phyloP scores from a whole-genome alignment of 2,113 vertebrate genomes.

The Jaculus jaculus region DNA sequence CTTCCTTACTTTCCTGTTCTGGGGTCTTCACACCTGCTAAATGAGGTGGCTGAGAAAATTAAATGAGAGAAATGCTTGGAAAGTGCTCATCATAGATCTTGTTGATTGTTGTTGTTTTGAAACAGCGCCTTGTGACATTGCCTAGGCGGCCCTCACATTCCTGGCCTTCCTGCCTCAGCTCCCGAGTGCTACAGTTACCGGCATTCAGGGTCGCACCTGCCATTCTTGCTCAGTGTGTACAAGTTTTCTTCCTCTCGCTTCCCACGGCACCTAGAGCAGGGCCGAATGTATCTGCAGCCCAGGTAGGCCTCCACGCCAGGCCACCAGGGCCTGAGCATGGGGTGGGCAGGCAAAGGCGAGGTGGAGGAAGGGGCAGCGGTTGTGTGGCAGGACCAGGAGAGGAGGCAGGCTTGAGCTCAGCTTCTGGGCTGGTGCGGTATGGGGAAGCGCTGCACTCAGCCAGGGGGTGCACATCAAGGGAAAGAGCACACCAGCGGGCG shows the following conservation, averaged over 20 bases:
- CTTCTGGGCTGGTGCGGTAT: not conserved
- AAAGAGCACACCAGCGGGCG: not conserved
- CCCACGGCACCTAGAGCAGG: not conserved
- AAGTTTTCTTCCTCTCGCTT: not conserved
- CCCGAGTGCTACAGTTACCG: not conserved
- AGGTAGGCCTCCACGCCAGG: not conserved
- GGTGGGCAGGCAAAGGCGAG: accelerated
- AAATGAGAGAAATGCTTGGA: not conserved
- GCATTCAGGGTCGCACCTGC: not conserved
- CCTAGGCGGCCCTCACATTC: not conserved
- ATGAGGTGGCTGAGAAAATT: not conserved
- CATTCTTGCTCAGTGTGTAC: not conserved
- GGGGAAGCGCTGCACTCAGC: not conserved
- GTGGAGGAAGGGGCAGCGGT: accelerated
- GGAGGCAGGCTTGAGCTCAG: not conserved
- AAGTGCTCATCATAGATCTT: not conserved
- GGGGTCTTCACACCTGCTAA: not conserved
- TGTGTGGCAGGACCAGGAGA: not conserved
- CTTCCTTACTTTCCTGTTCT: not conserved
- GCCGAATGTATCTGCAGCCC: not conserved
- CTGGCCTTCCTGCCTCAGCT: not conserved
- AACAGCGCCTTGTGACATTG: not conserved
- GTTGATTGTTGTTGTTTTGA: not conserved
- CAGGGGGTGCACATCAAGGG: not conserved
- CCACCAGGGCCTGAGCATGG: no score